Evolutionary conservation across 2,888 invertebrate genomes (phyloP).

Genomic region (Aricia artaxerxes): DNA sequence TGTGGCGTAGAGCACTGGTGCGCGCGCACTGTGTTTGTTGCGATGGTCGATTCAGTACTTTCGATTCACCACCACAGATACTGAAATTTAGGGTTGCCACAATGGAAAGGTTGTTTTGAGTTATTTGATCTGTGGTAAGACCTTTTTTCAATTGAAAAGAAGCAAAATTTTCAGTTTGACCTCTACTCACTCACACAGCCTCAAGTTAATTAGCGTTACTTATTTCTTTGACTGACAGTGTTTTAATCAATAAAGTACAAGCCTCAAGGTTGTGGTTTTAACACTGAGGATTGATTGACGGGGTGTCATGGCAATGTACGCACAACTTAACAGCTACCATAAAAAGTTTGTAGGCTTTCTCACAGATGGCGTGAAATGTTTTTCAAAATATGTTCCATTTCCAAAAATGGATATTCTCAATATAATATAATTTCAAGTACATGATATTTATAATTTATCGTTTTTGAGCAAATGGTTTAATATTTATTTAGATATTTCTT

Average conservation of each 20-base stretch:
- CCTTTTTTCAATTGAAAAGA: neutral
- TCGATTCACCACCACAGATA: constrained; percentile 48
- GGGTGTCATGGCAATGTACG: neutral
- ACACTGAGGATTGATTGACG: neutral
- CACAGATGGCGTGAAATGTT: neutral
- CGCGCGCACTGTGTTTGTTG: constrained; percentile 75
- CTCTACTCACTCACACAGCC: neutral
- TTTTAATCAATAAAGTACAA: neutral
- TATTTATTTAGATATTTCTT: too few species aligned
- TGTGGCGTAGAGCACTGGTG: constrained; percentile 52
- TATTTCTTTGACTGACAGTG: neutral
- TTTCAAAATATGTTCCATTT: neutral
- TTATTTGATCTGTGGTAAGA: neutral
- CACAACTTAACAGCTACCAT: neutral
- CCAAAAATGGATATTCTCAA: too few species aligned
- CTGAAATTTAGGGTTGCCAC: neutral
- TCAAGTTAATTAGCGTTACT: neutral
- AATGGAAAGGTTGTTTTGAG: neutral
- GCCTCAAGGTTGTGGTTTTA: neutral
- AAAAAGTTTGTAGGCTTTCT: neutral
- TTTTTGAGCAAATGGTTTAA: too few species aligned
- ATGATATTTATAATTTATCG: too few species aligned
- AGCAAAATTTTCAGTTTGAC: neutral
- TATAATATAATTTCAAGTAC: too few species aligned
- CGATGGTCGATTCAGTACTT: constrained; percentile 49